Conservation (phyloP, 2,888 invertebrate genomes). For the Nezara viridula region DNA sequence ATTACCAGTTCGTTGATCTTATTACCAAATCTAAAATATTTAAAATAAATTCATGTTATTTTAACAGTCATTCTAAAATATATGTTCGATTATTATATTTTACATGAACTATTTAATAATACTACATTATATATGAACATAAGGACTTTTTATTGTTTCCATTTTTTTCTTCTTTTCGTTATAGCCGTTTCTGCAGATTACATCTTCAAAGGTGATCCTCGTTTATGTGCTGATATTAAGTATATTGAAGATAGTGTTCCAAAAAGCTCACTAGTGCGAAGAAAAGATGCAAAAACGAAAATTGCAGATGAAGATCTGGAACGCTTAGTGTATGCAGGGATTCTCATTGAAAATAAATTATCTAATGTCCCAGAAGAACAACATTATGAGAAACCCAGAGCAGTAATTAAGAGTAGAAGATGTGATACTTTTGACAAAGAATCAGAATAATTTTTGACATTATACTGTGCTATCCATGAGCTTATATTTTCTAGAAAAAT, state of each 20-base stretch:
- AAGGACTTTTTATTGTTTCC: background rate
- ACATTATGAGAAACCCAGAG: background rate
- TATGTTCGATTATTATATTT: too few relatives aligned
- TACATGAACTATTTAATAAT: too few relatives aligned
- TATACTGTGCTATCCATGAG: background rate
- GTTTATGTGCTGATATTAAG: background rate
- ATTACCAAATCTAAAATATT: too few relatives aligned
- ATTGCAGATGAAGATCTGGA: background rate
- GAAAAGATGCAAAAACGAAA: background rate
- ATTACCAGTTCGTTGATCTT: too few relatives aligned
- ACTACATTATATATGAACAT: background rate
- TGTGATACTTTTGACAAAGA: background rate
- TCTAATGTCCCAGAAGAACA: background rate
- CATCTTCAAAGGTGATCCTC: background rate
- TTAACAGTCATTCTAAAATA: too few relatives aligned
- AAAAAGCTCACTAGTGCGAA: background rate
- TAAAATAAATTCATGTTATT: too few relatives aligned
- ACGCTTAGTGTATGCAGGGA: background rate
- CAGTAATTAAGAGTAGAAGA: slow-evolving; percentile 32
- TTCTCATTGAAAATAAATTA: background rate
- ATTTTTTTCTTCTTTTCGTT: slow-evolving; percentile 10
- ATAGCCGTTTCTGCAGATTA: background rate
- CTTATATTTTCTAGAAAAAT: background rate
- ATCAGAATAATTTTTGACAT: background rate
- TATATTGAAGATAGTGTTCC: background rate